Evolutionary conservation across 2,888 invertebrate genomes (phyloP).

Genomic region (Alloscopus bannaensis): DNA sequence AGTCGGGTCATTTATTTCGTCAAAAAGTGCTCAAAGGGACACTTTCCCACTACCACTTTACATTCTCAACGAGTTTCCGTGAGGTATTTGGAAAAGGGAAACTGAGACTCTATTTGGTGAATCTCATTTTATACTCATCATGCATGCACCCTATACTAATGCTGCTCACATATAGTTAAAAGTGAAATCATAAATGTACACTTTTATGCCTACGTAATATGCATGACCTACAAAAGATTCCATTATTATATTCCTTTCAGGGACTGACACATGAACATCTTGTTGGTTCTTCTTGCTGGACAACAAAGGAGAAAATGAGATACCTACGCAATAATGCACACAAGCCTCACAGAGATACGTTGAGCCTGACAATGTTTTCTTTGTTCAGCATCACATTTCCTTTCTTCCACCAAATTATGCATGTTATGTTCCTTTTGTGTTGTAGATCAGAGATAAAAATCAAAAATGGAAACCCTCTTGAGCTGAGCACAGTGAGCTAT

Average conservation of each 20-base stretch:
- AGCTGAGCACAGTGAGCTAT: too few species aligned
- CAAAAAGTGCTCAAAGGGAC: constrained; percentile 54
- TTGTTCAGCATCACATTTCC: too few species aligned
- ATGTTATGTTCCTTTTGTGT: too few species aligned
- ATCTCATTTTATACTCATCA: constrained; percentile 15
- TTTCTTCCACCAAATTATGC: too few species aligned
- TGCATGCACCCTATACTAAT: background rate
- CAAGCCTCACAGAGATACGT: too few species aligned
- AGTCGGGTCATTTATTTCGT: constrained; percentile 46
- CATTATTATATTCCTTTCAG: too few species aligned
- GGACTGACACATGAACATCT: constrained; percentile 7
- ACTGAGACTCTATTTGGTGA: constrained; percentile 31
- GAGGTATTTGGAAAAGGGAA: constrained; percentile 39
- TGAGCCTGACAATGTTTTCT: too few species aligned
- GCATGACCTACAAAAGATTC: constrained; percentile 52
- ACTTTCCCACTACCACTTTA: constrained; percentile 54
- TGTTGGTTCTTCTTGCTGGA: constrained; percentile 27
- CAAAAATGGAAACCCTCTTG: too few species aligned
- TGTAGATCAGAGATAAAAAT: too few species aligned
- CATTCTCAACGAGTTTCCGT: constrained; percentile 49
- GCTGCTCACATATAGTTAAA: too few species aligned
- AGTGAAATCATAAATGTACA: background rate
- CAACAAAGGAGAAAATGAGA: constrained; percentile 6
- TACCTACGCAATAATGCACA: too few species aligned
- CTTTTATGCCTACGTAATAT: constrained; percentile 6